These are phyloP conservation scores for Phalangium opilio DNA, from an alignment of 2,888 invertebrate genomes.

Conservation along the genomic window DNA sequence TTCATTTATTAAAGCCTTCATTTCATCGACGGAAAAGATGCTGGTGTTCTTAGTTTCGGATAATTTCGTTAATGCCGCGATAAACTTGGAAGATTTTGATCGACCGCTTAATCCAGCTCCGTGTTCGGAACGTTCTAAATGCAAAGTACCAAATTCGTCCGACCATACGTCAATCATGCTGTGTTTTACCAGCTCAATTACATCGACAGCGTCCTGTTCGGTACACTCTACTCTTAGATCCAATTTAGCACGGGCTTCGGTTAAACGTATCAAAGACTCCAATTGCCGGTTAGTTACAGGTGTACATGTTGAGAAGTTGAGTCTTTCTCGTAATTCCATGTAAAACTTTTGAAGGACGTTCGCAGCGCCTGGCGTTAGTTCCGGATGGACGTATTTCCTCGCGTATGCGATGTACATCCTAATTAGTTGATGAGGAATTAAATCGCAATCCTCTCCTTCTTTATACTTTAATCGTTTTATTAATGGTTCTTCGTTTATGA, in stretches of 20 bases:
- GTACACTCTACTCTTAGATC: slow-evolving; percentile 70
- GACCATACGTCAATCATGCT: slow-evolving; percentile 61
- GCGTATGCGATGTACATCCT: slow-evolving; percentile 87
- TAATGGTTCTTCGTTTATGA: slow-evolving; percentile 21
- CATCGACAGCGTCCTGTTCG: slow-evolving; percentile 61
- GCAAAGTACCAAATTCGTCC: slow-evolving; percentile 47
- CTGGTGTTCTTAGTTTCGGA: slow-evolving; percentile 50
- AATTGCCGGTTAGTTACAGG: slow-evolving; percentile 77
- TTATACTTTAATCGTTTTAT: slow-evolving; percentile 45
- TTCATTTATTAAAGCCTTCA: slow-evolving; percentile 52
- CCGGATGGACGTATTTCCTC: slow-evolving; percentile 67
- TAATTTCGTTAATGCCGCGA: slow-evolving; percentile 48
- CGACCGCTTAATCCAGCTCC: slow-evolving; percentile 56
- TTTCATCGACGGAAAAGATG: slow-evolving; percentile 56
- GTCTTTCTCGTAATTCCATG: slow-evolving; percentile 50
- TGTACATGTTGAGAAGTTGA: slow-evolving; percentile 48
- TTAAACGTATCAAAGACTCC: slow-evolving; percentile 69
- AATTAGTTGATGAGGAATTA: slow-evolving; percentile 56
- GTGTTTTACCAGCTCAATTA: slow-evolving; percentile 66
- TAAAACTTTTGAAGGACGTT: slow-evolving; percentile 60
- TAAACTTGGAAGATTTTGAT: slow-evolving; percentile 54
- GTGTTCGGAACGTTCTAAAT: slow-evolving; percentile 43
- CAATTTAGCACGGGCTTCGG: slow-evolving; percentile 65
- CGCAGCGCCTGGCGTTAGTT: slow-evolving; percentile 54
- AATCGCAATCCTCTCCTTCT: slow-evolving; percentile 47